Evolutionary conservation across 2,888 invertebrate genomes (phyloP), one percentile per base, ranked within the genome.

Genomic region (Ornithoptera alexandrae): DNA sequence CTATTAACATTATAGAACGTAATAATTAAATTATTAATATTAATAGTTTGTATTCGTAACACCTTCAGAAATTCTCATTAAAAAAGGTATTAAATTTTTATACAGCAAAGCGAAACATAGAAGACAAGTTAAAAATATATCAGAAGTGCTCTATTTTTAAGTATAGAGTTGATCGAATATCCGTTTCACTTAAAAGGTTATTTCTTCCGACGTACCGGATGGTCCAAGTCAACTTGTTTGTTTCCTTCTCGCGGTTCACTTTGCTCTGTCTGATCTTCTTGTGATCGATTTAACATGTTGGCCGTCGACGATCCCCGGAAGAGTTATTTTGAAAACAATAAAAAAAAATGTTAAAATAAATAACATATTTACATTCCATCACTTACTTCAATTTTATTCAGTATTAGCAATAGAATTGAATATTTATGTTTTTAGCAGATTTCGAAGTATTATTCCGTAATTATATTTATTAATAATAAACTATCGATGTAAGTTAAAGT

Each of bases 131-230:
- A 65, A 69, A 62, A 69, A 65, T 69, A 65, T 60, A 64, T 56
- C 50, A 24, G 46, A 7, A n/a, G 46, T 56, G 7, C n/a, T 65
- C 57, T 62, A 62, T 65, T 65, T 69, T 69, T 69, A 62, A 65
- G 57, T 57, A 62, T 24, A 62, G 62, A 62, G n/a, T 61, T 61
- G 60, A 53, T 50, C 46, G 65, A 65, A 65, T 69, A 65, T 56
- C 61, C 50, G 69, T 66, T 69, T 58, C 69, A 62, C 58, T 66
- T 58, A 69, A 69, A 69, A 69, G 69, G 62, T 62, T 68, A 68
- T 68, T 64, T 68, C 36, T 65, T 69, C 62, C 36, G 20, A 69
- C 69, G 65, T 62, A 69, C 69, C 66, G 65, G 62, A 42, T 62
- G 69, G 65, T 66, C 46, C 56, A 62, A 65, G 62, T 65, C 65